Evolutionary conservation across 2,113 vertebrate species (phyloP).

Genomic region (Leucoraja erinaceus): DNA sequence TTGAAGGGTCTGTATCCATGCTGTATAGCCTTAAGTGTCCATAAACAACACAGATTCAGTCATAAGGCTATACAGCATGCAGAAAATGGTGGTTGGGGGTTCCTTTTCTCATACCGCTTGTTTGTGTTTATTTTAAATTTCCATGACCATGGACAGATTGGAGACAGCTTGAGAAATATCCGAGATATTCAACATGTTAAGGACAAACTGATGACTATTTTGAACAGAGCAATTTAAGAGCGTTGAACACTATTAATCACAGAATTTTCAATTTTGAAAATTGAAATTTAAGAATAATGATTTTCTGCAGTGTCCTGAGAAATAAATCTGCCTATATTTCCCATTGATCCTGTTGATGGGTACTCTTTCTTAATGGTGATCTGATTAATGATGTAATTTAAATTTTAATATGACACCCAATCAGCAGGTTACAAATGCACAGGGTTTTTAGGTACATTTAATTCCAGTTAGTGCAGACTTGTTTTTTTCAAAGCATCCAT

Average conservation of each 20-base stretch:
- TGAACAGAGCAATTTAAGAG: neutral
- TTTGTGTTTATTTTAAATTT: neutral
- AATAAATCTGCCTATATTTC: neutral
- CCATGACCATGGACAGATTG: neutral
- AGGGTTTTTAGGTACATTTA: neutral
- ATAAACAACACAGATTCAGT: too few species aligned
- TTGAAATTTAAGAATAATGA: neutral
- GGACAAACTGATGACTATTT: neutral
- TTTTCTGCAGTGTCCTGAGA: neutral
- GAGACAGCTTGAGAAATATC: neutral
- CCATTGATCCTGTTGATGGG: neutral
- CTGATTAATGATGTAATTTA: slow-evolving; percentile 19
- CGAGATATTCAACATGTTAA: neutral
- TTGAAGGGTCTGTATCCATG: too few species aligned
- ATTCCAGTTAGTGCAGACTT: neutral
- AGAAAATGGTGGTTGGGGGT: too few species aligned
- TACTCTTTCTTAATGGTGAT: neutral
- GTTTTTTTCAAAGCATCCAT: neutral
- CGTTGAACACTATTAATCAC: neutral
- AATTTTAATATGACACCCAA: slow-evolving; percentile 3
- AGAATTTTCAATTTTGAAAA: neutral
- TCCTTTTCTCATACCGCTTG: too few species aligned
- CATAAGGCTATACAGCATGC: too few species aligned
- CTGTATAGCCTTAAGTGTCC: too few species aligned
- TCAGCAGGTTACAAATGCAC: neutral